These are phyloP conservation scores for Macaria notata DNA, from an alignment of 2,888 invertebrate genomes.

Conservation along the genomic window DNA sequence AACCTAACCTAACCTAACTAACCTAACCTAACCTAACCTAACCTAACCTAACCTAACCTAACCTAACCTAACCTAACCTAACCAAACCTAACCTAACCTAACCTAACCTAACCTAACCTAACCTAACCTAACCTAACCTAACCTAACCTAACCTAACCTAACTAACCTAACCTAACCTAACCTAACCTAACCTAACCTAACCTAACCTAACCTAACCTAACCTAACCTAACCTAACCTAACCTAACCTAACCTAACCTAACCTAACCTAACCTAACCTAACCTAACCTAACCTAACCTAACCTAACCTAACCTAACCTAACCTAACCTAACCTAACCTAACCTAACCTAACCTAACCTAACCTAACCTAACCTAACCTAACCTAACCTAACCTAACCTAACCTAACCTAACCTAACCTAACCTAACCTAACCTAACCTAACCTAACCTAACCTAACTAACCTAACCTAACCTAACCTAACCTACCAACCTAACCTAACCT, in stretches of 20 bases:
- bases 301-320: slow-evolving; percentile 1
- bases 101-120: slow-evolving; percentile 5
- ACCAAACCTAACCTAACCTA: slow-evolving; percentile 4
- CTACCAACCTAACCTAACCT: slow-evolving; percentile 4
- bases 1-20: slow-evolving; percentile 4
- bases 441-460: slow-evolving; percentile 4
- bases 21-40: slow-evolving; percentile 4
- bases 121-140: slow-evolving; percentile 5
- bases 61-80: slow-evolving; percentile 5
- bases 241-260: not conserved
- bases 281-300: not conserved
- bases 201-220: not conserved
- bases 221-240: not conserved
- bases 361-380: slow-evolving; percentile 2
- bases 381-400: slow-evolving; percentile 4
- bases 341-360: not conserved
- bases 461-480: slow-evolving; percentile 4
- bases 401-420: slow-evolving; percentile 4
- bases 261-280: not conserved
- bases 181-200: not conserved
- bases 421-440: slow-evolving; percentile 4
- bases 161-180: not conserved
- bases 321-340: not conserved
- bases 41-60: slow-evolving; percentile 4
- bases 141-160: slow-evolving; percentile 3